Conservation (phyloP, 2,888 invertebrate species). For the Timema podura region DNA sequence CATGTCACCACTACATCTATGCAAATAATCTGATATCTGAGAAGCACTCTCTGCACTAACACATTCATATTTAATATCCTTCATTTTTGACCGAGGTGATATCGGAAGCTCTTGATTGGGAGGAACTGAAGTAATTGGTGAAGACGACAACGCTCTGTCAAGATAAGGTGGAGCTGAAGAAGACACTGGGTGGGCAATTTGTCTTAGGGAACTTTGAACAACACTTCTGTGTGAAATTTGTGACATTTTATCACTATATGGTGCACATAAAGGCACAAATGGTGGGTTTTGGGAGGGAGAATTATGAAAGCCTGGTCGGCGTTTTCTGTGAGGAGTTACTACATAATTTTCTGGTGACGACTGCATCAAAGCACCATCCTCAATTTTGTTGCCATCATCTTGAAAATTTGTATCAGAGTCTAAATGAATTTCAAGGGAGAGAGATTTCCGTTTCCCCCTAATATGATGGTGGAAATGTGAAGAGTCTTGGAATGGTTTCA, state of each 20-base stretch:
- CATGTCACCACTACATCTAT: slow-evolving; percentile 8
- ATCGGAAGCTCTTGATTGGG: slow-evolving; percentile 42
- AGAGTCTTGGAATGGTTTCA: too few species aligned
- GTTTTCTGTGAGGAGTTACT: slow-evolving; percentile 80
- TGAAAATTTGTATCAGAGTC: slow-evolving; percentile 6
- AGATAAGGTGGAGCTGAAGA: slow-evolving; percentile 70
- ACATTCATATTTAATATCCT: slow-evolving; percentile 59
- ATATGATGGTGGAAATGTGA: not conserved
- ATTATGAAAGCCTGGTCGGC: slow-evolving; percentile 82
- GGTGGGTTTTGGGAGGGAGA: slow-evolving; percentile 84
- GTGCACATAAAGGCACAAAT: slow-evolving; percentile 76
- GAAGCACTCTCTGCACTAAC: slow-evolving; percentile 53
- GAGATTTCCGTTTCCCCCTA: slow-evolving; percentile 4
- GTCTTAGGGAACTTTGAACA: slow-evolving; percentile 5
- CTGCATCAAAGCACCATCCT: slow-evolving; percentile 55
- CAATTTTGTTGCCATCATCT: slow-evolving; percentile 13
- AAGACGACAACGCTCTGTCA: slow-evolving; percentile 26
- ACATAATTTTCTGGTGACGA: slow-evolving; percentile 78
- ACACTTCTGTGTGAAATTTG: slow-evolving; percentile 21
- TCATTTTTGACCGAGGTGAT: slow-evolving; percentile 48
- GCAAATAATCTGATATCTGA: not conserved
- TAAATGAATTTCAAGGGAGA: slow-evolving; percentile 7
- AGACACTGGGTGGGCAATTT: slow-evolving; percentile 61
- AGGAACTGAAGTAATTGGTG: slow-evolving; percentile 57
- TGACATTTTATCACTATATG: slow-evolving; percentile 65